Percentiles rank a stretch among this genome's conserved stretches.
Evolutionary conservation across 2,797 vertebrate species (phyloP).

Genomic region (Darevskia nairensis): DNA sequence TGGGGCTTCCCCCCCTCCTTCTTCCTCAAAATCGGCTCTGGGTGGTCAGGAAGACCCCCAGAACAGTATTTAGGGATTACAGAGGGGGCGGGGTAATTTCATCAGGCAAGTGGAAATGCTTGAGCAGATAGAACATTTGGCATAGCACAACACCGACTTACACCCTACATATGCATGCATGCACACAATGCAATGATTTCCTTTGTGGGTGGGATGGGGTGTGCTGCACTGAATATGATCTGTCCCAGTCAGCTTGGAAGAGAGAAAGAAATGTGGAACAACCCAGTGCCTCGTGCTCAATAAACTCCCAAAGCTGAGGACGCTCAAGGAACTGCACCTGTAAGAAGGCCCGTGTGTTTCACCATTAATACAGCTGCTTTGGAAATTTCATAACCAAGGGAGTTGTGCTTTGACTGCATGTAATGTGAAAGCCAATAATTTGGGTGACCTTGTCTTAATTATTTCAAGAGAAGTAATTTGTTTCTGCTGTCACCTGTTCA

Average conservation of each 20-base stretch:
- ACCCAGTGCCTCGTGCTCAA: neutral
- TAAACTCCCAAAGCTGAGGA: constrained; percentile 3
- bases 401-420: constrained; percentile 43
- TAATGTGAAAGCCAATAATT: constrained; percentile 52
- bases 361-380: constrained; percentile 35
- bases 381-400: constrained; percentile 52
- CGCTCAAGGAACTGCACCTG: neutral
- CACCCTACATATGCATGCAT: too few relatives aligned
- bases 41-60: too few relatives aligned
- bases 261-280: neutral
- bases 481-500: constrained; percentile 31
- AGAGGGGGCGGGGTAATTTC: too few relatives aligned
- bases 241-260: neutral
- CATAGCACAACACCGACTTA: too few relatives aligned
- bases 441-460: constrained; percentile 56
- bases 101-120: too few relatives aligned
- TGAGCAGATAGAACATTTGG: too few relatives aligned
- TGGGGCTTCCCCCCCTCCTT: too few relatives aligned
- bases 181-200: too few relatives aligned
- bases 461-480: neutral
- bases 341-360: constrained; percentile 20
- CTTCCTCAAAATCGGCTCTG: too few relatives aligned
- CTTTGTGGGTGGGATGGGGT: neutral
- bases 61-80: too few relatives aligned
- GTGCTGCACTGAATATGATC: neutral